Percentiles rank a stretch among this genome's conserved stretches.
phyloP scores from a whole-genome alignment of 2,797 vertebrate genomes.

The Ambastaia sidthimunki region DNA sequence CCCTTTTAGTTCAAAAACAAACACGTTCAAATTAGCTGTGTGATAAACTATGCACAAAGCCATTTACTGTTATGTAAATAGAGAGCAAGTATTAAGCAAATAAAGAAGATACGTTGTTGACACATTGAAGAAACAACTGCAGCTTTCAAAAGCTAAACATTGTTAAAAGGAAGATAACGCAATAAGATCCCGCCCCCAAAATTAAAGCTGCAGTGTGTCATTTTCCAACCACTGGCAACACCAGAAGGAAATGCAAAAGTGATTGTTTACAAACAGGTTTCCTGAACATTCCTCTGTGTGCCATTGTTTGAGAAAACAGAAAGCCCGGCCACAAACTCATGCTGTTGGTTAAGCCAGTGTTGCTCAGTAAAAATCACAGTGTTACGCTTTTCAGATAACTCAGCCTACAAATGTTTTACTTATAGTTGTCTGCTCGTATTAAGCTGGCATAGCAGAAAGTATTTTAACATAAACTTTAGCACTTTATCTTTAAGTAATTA shows the following conservation, averaged over 20 bases:
- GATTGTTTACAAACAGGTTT: background rate
- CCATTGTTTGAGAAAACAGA: background rate
- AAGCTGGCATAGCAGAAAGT: background rate
- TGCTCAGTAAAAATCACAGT: background rate
- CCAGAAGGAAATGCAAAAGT: no score
- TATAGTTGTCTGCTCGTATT: background rate
- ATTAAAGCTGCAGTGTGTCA: background rate
- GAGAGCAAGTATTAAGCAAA: constrained; percentile 27
- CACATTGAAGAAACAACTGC: background rate
- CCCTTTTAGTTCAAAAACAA: constrained; percentile 36
- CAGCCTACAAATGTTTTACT: background rate
- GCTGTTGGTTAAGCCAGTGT: background rate
- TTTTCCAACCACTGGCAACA: no score
- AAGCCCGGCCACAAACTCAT: background rate
- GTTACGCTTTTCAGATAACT: background rate
- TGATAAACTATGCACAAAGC: constrained; percentile 16
- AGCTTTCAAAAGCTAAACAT: background rate
- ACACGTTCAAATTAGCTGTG: constrained; percentile 36
- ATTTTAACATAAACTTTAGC: background rate
- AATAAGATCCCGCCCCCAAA: background rate
- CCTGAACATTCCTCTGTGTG: background rate
- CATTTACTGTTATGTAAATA: constrained; percentile 11
- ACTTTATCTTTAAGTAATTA: background rate
- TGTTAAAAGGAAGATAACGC: constrained; percentile 1
- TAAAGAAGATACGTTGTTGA: background rate